Base-by-base conservation (phyloP, 2,888 invertebrate genomes). In the Resseliella maxima region DNA sequence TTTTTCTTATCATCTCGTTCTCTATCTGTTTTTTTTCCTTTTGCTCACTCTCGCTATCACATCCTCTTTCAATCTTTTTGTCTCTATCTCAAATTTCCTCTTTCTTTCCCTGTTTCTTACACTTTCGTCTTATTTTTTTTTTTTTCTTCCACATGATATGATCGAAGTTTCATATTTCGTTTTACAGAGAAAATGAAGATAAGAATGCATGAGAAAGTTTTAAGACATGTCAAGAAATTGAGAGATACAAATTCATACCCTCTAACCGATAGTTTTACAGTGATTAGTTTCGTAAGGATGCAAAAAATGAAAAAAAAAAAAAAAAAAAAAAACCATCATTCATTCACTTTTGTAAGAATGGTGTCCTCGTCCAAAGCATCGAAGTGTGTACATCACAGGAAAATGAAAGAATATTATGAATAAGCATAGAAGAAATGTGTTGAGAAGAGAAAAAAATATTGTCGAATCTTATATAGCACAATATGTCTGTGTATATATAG, bases 141-240 rank as follows among this genome's bases (percentile, higher is more conserved):
- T 59, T 72, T 72, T 15, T 3, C 24, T 59, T 27, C 2, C 27
- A 31, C 31, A 35, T n/a, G 12, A 72, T 31, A 35, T 24, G 24
- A 2, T n/a, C 72, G 15, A 72, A 27, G 35, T 72, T 72, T 72
- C 72, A 15, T 31, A 72, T 72, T 72, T 72, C 72, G n/a, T 31
- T 72, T 12, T n/a, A 24, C 24, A n/a, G n/a, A n/a, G 5, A 27
- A 59, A 6, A 24, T 3, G 21, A 50, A 50, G 59, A 59, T n/a
- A 59, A 59, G 24, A 59, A 24, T n/a, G 27, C n/a, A 24, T 24
- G 27, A n/a, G 3, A 8, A n/a, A 24, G 59, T 59, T 59, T 27
- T 5, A 59, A 59, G n/a, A 59, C 24, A n/a, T 24, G 3, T 2
- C 31, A 72, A 31, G 18, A 72, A n/a, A 59, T 59, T 5, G 18